A percentile compares a stretch with the other conserved stretches of the same genome.
phyloP scores from a whole-genome alignment of 2,113 vertebrate species.

The Protobothrops flavoviridis region DNA sequence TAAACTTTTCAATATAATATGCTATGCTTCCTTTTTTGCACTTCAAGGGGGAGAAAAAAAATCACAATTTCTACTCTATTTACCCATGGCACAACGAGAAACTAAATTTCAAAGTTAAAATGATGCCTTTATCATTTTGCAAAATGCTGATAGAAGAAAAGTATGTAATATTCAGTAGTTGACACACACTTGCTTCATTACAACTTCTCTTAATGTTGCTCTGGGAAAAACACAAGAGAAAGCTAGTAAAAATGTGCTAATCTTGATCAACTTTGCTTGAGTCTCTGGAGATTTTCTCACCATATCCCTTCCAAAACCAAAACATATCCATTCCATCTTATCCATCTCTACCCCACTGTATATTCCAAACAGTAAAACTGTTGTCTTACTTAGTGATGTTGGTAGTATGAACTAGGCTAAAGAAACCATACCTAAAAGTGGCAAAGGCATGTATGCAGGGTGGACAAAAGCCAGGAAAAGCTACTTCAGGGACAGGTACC shows the following conservation, averaged over 20 bases:
- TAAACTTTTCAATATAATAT: background rate
- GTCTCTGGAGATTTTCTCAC: background rate
- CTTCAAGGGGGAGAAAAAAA: background rate
- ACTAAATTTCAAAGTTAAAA: background rate
- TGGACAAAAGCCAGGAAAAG: too few relatives aligned
- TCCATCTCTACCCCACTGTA: background rate
- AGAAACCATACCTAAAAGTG: too few relatives aligned
- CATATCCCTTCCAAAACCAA: background rate
- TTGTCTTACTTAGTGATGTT: background rate
- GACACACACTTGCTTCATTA: background rate
- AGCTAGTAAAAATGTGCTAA: background rate
- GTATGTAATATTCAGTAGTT: background rate
- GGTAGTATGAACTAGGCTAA: background rate
- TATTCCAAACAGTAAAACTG: background rate
- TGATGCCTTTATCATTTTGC: background rate
- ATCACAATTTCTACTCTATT: background rate
- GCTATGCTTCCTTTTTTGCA: background rate
- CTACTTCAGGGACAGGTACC: too few relatives aligned
- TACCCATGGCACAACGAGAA: background rate
- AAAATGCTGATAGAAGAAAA: background rate
- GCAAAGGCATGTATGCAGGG: too few relatives aligned
- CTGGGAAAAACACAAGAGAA: background rate
- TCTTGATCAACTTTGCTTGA: background rate
- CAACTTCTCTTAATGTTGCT: background rate
- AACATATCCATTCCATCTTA: background rate